Base-by-base conservation (phyloP, 2,113 vertebrate genomes). In the Bombycilla garrulus region DNA sequence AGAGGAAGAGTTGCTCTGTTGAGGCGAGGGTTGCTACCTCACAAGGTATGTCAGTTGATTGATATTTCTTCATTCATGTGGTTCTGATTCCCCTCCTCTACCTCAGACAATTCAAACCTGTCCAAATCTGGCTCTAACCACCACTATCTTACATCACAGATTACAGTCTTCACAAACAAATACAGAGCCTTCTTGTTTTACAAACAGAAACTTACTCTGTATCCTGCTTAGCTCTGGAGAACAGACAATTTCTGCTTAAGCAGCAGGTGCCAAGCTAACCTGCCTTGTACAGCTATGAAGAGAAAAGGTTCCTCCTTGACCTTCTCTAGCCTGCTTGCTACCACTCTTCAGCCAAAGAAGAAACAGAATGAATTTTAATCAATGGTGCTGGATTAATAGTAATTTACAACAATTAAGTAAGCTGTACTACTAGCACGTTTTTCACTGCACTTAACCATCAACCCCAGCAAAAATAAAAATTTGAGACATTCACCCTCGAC, bases 341-440 rank as follows among this genome's bases (percentile, higher is more conserved):
- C 23, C 48, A 25, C 12, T 81, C 45, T 21, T 45, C 31, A 89
- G 22, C 36, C 48, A 85, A 88, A 80, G 44, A 80, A 56, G 44
- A 86, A 88, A 87, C 20, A 60, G 45, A 85, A 85, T 57, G 28
- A 19, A 79, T 71, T 91, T 76, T 58, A 87, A 33, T 61, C 71
- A 87, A 84, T 16, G 17, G 24, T 45, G 33, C 33, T 56, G 44
- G 81, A 67, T 82, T 64, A 90, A 58, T 15, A 86, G 42, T 18
- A 74, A 65, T 13, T 93, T 85, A 73, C 5, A 90, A 67, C 26
- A 85, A 90, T 85, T 80, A 81, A 83, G 23, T 51, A 36, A 66
- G 44, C 33, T 78, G 80, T 56, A 56, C 53, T 57, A 81, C 22
- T 53, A 70, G n/a, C 45, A 66, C 12, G 9, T 28, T 58, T 54